Evolutionary conservation across 2,888 invertebrate genomes (phyloP).

Genomic region (Dolomedes plantarius): DNA sequence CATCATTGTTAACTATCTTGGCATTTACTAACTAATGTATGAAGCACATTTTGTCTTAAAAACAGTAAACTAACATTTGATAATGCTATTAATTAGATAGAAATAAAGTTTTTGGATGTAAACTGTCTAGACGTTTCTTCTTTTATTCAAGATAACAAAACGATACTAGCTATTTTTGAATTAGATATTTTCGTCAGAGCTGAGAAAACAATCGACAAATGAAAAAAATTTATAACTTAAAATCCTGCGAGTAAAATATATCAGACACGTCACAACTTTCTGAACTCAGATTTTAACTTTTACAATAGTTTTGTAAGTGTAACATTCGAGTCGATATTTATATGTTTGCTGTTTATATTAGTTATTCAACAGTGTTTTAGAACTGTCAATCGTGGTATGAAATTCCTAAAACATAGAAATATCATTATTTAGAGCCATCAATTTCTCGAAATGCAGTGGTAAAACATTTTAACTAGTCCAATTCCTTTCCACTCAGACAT

Average conservation of each 20-base stretch:
- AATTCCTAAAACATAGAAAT: neutral
- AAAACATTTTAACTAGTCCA: neutral
- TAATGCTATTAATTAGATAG: conserved; percentile 71
- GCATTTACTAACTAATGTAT: conserved; percentile 64
- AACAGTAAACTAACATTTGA: conserved; percentile 66
- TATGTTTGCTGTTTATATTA: neutral
- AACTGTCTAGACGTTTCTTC: conserved; percentile 29
- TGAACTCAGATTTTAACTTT: conserved; percentile 5
- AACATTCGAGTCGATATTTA: neutral
- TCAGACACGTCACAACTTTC: neutral
- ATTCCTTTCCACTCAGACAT: too few species aligned
- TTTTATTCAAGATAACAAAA: neutral
- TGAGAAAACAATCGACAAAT: too few species aligned
- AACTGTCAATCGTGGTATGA: conserved; percentile 7
- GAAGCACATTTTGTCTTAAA: conserved; percentile 57
- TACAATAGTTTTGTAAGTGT: neutral
- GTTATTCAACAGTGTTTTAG: neutral
- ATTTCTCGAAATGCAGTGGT: conserved; percentile 1
- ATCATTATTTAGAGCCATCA: neutral
- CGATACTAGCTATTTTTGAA: neutral
- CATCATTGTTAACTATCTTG: conserved; percentile 64
- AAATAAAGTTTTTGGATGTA: conserved; percentile 71
- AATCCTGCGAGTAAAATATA: too few species aligned
- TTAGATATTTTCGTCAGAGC: neutral
- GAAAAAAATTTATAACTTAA: too few species aligned